Base-by-base conservation (phyloP, 2,888 invertebrate species). In the Chironomus tentans region DNA sequence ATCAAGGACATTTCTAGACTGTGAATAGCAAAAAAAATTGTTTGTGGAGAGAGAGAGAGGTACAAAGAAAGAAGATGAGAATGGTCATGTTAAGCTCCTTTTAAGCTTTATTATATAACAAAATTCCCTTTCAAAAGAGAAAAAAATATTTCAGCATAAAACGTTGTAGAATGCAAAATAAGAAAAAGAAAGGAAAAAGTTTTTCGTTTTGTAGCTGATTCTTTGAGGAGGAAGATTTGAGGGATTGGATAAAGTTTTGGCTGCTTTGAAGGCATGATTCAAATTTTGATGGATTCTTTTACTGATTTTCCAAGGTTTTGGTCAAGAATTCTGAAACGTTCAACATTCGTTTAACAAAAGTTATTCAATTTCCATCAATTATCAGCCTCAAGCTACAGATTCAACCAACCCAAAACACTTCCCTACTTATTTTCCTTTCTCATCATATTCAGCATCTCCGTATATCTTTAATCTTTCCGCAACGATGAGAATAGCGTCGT, bases 401-500 rank as follows among this genome's bases (percentile, higher is more conserved):
- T 38, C 7, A 38, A 1, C 38, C 28, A 28, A 28, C 28, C 28
- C 4, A 28, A 28, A 28, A 38, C 2, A 38, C 10, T 38, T 38
- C 10, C 10, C 10, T 38, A 38, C 38, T 38, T 38, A 38, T 38
- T 38, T 38, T 38, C 18, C 6, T 56, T 15, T 56, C 56, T 56
- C 56, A 18, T 38, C 38, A 38, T 38, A 38, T 56, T 56, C 56
- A 15, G 6, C 50, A 1, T 4, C 56, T 15, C 38, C 10, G 38
- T 56, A 18, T 65, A 65, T 65, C 65, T 65, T 65, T 21, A 65
- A 65, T 65, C 65, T 65, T 65, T 65, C 24, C 65, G 62, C 22
- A 65, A 65, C 65, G 24, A 21, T 65, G 65, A 65, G 21, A 24
- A 65, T 24, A 21, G 21, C 65, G n/a, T 15, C 18, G 18, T 56